Base-by-base conservation (phyloP, 2,797 vertebrate genomes). In the Sebastes itinus region DNA sequence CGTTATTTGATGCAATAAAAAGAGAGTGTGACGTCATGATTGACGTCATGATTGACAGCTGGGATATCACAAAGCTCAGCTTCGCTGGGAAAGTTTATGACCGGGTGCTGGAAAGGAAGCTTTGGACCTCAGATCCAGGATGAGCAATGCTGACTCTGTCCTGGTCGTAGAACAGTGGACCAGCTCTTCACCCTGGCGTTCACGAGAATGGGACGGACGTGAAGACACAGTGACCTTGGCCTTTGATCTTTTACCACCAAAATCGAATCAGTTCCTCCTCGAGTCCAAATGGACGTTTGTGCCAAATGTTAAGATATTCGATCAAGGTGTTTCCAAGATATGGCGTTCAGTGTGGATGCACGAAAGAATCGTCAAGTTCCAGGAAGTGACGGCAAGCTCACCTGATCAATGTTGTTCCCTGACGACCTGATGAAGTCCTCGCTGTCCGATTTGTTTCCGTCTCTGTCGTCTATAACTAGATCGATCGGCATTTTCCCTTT, bases 401-500 rank as follows among this genome's bases (percentile, higher is more conserved):
- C 98, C 96, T 96, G 98, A 90, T 98, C 97, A 86, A 96, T 87
- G 73, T 95, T 96, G 78, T 95, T 97, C 80, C 96, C 97, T 73
- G 97, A 96, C 1, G 86, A 92, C 95, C 97, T 95, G 77, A 95
- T 96, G 92, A 97, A 97, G 75, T 98, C 98, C 94, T 98, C 98
- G 30, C 96, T 97, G 94, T 98, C 98, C 75, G 97, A 98, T 85
- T 97, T 98, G 90, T 96, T 97, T 81, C 96, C 97, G 89, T 99
- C 97, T 92, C 96, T 94, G 92, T 98, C 97, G 80, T 98, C 97
- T 87, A 98, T 97, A 71, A 98, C 97, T 96, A 98, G 95, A 93
- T 99, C 97, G 76, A 98, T 97, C 52, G 97, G 98, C 98, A 98
- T 98, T 92, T 99, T 99, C 74, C 97, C 98, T 94, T 98, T 99